Conservation (phyloP, 2,888 invertebrate species). For the Agrotis segetum region DNA sequence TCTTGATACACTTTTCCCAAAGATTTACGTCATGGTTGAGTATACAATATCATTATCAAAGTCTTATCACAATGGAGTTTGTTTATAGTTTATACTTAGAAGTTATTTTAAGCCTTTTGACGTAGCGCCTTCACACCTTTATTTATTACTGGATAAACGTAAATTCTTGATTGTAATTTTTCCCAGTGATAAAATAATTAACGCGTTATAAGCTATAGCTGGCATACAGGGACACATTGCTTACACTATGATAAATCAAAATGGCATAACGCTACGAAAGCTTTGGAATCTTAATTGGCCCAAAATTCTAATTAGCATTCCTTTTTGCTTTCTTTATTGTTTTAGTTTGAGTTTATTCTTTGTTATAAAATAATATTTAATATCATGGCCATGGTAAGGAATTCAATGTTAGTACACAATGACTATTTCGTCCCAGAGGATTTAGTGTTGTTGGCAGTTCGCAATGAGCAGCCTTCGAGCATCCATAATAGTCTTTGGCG, state of each 20-base stretch:
- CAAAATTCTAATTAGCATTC: slow-evolving; percentile 50
- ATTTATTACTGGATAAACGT: slow-evolving; percentile 69
- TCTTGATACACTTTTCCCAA: slow-evolving; percentile 35
- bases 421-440: slow-evolving; percentile 71
- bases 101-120: slow-evolving; percentile 76
- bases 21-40: slow-evolving; percentile 47
- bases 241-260: slow-evolving; percentile 40
- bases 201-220: slow-evolving; percentile 40
- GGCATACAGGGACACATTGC: slow-evolving; percentile 51
- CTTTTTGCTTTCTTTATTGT: slow-evolving; percentile 9
- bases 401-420: slow-evolving; percentile 53
- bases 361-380: slow-evolving; percentile 23
- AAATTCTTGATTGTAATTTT: slow-evolving; percentile 57
- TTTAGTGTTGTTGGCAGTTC: slow-evolving; percentile 63
- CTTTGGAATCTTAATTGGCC: slow-evolving; percentile 56
- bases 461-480: slow-evolving; percentile 72
- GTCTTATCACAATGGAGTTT: slow-evolving; percentile 76
- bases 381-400: slow-evolving; percentile 28
- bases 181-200: slow-evolving; percentile 45
- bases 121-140: slow-evolving; percentile 70
- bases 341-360: too few species aligned
- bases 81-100: slow-evolving; percentile 75
- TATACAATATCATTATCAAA: slow-evolving; percentile 68
- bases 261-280: slow-evolving; percentile 32
- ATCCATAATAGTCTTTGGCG: slow-evolving; percentile 70